Evolutionary conservation across 2,797 vertebrate genomes (phyloP), one percentile per base, ranked within the genome.

Genomic region (Sphenodon punctatus): DNA sequence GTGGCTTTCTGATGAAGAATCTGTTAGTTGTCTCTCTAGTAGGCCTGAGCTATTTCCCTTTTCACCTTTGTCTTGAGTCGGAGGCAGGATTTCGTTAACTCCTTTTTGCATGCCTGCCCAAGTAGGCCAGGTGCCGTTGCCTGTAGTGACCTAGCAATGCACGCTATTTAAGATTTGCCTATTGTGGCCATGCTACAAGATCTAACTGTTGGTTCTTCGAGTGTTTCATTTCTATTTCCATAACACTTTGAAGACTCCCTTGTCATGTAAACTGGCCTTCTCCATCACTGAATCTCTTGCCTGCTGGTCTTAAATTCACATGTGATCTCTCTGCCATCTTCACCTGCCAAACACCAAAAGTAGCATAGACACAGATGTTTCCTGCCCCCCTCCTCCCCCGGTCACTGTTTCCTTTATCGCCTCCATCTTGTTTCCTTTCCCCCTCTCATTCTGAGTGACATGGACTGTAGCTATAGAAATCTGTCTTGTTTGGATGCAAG

Each of bases 91-190:
- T 92, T 93, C 64, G 13, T 68, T 80, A 83, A 76, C 70, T 61
- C 64, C 36, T 88, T 81, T 84, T 84, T 92, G 94, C 93, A 95
- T 95, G 94, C 55, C 82, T 91, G 82, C 88, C 85, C 16, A 3
- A 71, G 66, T 60, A 86, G 82, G 86, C 75, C 6, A 58, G 10
- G 49, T 75, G 8, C 23, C 67, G 64, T 81, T 86, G 87, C 84
- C 88, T 85, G 67, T 67, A 51, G 68, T 78, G 82, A 67, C 60
- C 71, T 70, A 78, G 49, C 56, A 89, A 41, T 75, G 70, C 74
- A 77, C 65, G 34, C 49, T 72, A 58, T 3, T n/a, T 80, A 12
- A 69, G 86, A 12, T n/a, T 0, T 1, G 7, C 27, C 78, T 80
- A 8, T 53, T 67, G 60, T 77, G 74, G 73, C 79, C 69, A 80